These are phyloP conservation scores for Chloroceryle aenea DNA, from an alignment of 2,113 vertebrate species.

Conservation along the genomic window DNA sequence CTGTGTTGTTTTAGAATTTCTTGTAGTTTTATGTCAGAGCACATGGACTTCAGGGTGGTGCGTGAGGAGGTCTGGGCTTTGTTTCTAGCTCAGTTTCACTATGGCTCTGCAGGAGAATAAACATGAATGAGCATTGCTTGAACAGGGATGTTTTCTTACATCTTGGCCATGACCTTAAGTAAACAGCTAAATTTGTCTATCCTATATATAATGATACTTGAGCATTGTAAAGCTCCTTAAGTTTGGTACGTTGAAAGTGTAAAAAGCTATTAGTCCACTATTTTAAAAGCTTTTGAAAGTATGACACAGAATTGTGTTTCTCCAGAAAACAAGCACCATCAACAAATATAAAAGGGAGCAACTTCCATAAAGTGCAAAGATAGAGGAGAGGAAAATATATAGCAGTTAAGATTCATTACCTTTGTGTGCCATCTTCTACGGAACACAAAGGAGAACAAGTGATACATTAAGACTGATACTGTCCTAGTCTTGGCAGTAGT, in stretches of 20 bases:
- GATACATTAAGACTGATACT: background rate
- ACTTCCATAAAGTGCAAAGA: background rate
- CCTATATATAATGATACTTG: background rate
- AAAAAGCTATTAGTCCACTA: background rate
- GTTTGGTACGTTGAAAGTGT: background rate
- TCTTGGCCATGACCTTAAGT: background rate
- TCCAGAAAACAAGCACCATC: background rate
- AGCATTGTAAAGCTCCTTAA: background rate
- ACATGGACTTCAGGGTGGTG: background rate
- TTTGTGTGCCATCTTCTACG: background rate
- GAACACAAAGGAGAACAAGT: background rate
- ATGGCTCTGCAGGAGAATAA: background rate
- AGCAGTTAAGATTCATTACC: background rate
- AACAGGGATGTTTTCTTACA: background rate
- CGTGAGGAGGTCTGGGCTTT: background rate
- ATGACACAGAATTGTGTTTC: background rate
- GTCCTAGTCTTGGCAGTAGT: background rate
- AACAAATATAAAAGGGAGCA: background rate
- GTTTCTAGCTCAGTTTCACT: background rate
- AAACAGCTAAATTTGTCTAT: background rate
- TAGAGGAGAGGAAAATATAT: background rate
- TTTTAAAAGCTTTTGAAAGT: background rate
- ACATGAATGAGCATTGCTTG: background rate
- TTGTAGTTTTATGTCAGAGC: background rate
- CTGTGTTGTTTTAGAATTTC: background rate